A percentile compares a stretch with the other conserved stretches of the same genome.
These are phyloP conservation scores for Dryadula phaetusa DNA, from an alignment of 2,888 invertebrate genomes.

Conservation along the genomic window DNA sequence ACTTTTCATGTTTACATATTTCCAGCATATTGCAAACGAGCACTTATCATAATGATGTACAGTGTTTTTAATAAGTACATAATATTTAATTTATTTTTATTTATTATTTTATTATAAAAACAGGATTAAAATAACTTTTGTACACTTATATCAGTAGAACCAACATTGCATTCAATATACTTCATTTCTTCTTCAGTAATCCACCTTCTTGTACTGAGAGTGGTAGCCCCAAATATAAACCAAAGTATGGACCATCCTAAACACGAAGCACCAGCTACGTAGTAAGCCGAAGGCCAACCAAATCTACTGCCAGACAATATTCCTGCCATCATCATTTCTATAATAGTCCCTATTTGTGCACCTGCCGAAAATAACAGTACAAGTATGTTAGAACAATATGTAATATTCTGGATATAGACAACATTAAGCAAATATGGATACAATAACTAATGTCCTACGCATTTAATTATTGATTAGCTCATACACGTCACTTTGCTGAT, in stretches of 20 bases:
- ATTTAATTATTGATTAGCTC: not conserved
- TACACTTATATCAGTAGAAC: conserved; percentile 60
- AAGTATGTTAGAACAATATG: no score
- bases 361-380: no score
- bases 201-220: conserved; percentile 84
- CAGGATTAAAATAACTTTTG: conserved; percentile 54
- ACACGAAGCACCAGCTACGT: conserved; percentile 87
- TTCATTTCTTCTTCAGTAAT: conserved; percentile 88
- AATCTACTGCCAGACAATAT: conserved; percentile 86
- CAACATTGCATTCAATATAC: conserved; percentile 86
- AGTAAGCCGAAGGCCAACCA: conserved; percentile 93
- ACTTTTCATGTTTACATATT: no score
- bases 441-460: conserved; percentile 9
- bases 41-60: no score
- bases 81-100: no score
- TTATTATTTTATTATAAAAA: not conserved
- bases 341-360: conserved; percentile 92
- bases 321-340: conserved; percentile 90
- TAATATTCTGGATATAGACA: no score
- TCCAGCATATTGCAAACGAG: no score
- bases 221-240: no score
- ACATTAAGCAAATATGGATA: conserved; percentile 1
- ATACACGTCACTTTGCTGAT: not conserved
- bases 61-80: no score
- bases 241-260: conserved; percentile 86